Evolutionary conservation across 2,113 vertebrate genomes (phyloP).

Genomic region (Tretioscincus oriximinensis): DNA sequence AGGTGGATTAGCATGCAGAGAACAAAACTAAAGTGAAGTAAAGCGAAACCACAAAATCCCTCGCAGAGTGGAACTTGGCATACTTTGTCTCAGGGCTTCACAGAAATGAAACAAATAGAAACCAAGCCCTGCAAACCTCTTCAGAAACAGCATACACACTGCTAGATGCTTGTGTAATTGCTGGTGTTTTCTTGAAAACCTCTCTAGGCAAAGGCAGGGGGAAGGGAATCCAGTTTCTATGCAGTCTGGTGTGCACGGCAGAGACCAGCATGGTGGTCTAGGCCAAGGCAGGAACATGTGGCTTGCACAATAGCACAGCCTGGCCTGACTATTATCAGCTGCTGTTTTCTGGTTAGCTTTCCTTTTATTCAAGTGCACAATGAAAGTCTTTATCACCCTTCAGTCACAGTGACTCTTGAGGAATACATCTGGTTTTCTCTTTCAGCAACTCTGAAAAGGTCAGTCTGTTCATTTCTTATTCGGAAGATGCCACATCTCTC

Average conservation of each 20-base stretch:
- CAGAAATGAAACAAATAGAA: slow-evolving; percentile 24
- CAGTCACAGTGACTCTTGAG: slow-evolving; percentile 85
- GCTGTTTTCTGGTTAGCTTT: slow-evolving; percentile 84
- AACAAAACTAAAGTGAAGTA: not conserved
- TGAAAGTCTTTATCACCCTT: slow-evolving; percentile 80
- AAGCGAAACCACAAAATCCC: not conserved
- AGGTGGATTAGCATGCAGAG: not conserved
- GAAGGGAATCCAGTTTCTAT: slow-evolving; percentile 52
- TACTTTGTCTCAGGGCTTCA: slow-evolving; percentile 58
- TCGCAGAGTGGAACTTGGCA: slow-evolving; percentile 46
- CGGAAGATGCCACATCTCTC: slow-evolving; percentile 72
- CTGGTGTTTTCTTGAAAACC: slow-evolving; percentile 64
- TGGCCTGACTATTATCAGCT: slow-evolving; percentile 83
- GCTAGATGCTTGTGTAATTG: slow-evolving; percentile 60
- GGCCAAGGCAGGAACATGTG: slow-evolving; percentile 80
- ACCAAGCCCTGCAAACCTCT: not conserved
- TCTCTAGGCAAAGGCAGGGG: slow-evolving; percentile 67
- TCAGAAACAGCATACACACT: not conserved
- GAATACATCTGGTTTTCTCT: slow-evolving; percentile 86
- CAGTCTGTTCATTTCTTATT: slow-evolving; percentile 85
- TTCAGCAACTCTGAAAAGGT: slow-evolving; percentile 83
- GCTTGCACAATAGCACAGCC: slow-evolving; percentile 80
- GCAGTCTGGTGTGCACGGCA: slow-evolving; percentile 60
- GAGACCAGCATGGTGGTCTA: slow-evolving; percentile 80
- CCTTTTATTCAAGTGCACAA: slow-evolving; percentile 81